A percentile compares a stretch with the other conserved stretches of the same genome.
phyloP scores from a whole-genome alignment of 2,113 vertebrate species.

The Rhineura floridana region DNA sequence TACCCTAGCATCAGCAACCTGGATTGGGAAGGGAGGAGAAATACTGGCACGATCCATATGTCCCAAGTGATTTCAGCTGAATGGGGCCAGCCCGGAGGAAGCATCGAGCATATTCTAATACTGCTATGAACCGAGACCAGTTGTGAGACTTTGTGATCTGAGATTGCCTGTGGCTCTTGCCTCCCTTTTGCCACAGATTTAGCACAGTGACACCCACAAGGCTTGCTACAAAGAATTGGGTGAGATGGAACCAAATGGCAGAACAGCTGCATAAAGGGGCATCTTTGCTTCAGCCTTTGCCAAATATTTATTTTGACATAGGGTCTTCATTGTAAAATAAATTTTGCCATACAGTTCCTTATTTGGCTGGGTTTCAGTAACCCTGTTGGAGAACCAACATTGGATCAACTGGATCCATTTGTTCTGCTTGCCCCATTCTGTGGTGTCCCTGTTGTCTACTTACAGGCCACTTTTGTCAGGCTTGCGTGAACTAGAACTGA shows the following conservation, averaged over 20 bases:
- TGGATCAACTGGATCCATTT: neutral
- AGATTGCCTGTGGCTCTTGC: neutral
- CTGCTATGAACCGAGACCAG: neutral
- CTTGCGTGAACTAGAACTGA: neutral
- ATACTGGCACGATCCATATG: neutral
- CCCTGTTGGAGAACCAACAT: neutral
- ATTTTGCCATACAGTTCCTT: neutral
- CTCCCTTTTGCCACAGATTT: neutral
- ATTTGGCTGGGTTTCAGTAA: neutral
- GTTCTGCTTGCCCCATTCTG: neutral
- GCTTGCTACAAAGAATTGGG: neutral
- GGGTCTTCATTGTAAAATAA: neutral
- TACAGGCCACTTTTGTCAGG: too few relatives aligned
- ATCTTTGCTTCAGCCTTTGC: neutral
- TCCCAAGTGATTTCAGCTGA: neutral
- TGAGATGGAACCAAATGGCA: neutral
- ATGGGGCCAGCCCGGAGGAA: neutral
- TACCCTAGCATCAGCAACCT: neutral
- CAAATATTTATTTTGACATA: too few relatives aligned
- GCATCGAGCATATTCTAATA: neutral
- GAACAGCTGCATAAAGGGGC: neutral
- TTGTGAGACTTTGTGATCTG: neutral
- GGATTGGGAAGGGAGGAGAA: neutral
- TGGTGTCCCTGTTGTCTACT: neutral
- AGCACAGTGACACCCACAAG: neutral